A percentile compares a stretch with the other conserved stretches of the same genome.
Conservation (phyloP, 2,113 vertebrate species). For the Turdus rufiventris region DNA sequence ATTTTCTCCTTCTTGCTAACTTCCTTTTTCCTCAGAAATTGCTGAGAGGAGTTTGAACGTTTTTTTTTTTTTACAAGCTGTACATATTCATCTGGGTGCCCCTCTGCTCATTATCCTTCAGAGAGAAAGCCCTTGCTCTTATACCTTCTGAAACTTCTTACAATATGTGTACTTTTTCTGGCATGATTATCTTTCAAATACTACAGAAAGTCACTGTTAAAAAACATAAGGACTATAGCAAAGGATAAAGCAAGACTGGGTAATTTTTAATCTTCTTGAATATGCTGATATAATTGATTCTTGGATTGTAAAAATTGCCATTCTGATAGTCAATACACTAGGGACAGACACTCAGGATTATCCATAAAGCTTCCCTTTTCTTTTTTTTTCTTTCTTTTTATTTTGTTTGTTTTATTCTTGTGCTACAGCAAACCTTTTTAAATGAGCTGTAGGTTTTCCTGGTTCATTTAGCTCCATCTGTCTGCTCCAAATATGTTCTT, state of each 20-base stretch:
- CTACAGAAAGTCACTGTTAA: neutral
- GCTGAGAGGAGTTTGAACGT: conserved; percentile 29
- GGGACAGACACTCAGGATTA: neutral
- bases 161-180: neutral
- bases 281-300: neutral
- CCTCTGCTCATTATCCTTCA: neutral
- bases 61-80: conserved; percentile 23
- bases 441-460: neutral
- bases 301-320: neutral
- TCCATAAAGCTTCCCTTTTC: neutral
- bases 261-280: neutral
- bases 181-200: neutral
- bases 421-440: neutral
- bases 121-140: neutral
- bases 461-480: conserved; percentile 16
- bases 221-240: neutral
- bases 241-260: neutral
- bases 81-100: neutral
- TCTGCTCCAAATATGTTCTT: conserved; percentile 3
- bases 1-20: neutral
- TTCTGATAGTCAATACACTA: neutral
- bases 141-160: neutral
- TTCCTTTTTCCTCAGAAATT: conserved; percentile 40
- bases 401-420: neutral
- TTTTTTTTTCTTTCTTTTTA: too few relatives aligned